phyloP scores from a whole-genome alignment of 2,797 vertebrate species.

The Alectoris magna region DNA sequence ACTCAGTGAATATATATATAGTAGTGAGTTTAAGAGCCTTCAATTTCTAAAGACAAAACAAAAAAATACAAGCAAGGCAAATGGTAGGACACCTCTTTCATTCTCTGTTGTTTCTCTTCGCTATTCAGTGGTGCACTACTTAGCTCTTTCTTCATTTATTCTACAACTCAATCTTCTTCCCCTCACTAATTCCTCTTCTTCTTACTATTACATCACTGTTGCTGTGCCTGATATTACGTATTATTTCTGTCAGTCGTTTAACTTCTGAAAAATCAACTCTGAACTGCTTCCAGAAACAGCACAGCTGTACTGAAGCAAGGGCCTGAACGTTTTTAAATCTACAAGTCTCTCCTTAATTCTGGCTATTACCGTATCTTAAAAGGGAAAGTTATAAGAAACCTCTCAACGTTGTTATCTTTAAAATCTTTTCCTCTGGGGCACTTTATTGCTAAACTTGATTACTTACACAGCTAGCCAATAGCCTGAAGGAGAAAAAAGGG shows the following conservation, averaged over 20 bases:
- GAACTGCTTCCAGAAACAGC: not conserved
- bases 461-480: not conserved
- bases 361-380: not conserved
- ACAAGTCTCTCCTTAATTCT: not conserved
- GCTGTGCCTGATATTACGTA: not conserved
- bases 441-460: not conserved
- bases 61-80: not conserved
- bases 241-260: not conserved
- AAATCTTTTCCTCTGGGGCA: not conserved
- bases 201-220: not conserved
- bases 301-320: not conserved
- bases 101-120: not conserved
- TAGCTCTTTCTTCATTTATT: not conserved
- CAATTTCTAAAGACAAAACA: conserved; percentile 28
- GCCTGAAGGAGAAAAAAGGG: not conserved
- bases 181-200: not conserved
- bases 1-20: not conserved
- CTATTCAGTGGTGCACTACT: not conserved
- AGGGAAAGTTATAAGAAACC: not conserved
- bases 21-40: not conserved
- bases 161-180: not conserved
- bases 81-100: not conserved
- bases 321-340: not conserved
- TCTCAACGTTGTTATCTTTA: not conserved
- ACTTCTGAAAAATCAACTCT: conserved; percentile 1